Evolutionary conservation across 2,888 invertebrate genomes (phyloP).

Genomic region (Euphydryas editha): DNA sequence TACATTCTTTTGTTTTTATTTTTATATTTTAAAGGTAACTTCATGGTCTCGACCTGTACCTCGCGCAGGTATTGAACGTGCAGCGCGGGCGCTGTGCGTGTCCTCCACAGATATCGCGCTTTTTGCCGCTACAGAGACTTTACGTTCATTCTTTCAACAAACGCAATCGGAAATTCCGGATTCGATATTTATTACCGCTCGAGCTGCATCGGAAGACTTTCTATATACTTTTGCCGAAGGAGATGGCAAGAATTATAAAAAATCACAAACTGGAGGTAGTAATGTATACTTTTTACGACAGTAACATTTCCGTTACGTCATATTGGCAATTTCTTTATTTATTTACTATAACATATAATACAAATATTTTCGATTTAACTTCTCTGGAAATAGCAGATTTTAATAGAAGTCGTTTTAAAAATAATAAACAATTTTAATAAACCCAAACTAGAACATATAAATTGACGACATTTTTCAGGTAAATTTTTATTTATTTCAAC

Average conservation of each 20-base stretch:
- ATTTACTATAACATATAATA: no score
- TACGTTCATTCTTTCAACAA: slow-evolving; percentile 86
- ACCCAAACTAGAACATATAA: no score
- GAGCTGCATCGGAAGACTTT: slow-evolving; percentile 84
- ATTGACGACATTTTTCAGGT: no score
- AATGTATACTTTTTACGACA: slow-evolving; percentile 11
- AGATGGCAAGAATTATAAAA: slow-evolving; percentile 75
- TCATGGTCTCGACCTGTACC: slow-evolving; percentile 88
- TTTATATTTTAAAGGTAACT: slow-evolving; percentile 71
- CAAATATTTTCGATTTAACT: no score
- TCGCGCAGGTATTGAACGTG: slow-evolving; percentile 80
- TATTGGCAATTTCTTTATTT: not conserved
- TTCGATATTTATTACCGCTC: slow-evolving; percentile 85
- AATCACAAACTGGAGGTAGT: slow-evolving; percentile 81
- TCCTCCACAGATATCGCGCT: slow-evolving; percentile 86
- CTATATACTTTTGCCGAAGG: slow-evolving; percentile 79
- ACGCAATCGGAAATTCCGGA: slow-evolving; percentile 81
- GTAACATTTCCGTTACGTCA: not conserved
- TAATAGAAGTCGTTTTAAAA: no score
- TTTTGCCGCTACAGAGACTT: slow-evolving; percentile 84
- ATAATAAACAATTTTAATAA: no score
- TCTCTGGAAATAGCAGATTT: no score
- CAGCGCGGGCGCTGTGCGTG: slow-evolving; percentile 84
- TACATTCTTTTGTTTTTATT: no score
- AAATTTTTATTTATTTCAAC: no score